phyloP scores from a whole-genome alignment of 2,113 vertebrate species.

The Andinoacara biseriatus region DNA sequence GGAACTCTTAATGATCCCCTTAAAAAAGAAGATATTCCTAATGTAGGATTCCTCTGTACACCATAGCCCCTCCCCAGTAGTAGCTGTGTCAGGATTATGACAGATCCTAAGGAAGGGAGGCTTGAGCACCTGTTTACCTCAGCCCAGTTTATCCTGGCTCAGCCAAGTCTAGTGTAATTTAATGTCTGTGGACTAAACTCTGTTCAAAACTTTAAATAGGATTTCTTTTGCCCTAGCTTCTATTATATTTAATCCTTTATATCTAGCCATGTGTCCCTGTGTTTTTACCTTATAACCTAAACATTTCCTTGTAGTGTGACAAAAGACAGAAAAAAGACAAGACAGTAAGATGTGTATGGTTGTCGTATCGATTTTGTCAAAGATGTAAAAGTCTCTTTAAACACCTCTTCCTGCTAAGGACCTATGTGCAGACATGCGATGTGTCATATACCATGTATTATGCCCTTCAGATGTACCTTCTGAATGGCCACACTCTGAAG shows the following conservation, averaged over 20 bases:
- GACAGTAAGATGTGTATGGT: background rate
- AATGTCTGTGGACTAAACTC: background rate
- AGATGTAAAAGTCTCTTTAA: background rate
- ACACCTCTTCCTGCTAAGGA: background rate
- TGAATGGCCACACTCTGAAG: background rate
- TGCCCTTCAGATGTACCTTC: accelerated
- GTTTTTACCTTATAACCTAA: background rate
- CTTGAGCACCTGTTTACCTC: background rate
- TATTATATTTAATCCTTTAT: background rate
- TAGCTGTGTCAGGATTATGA: background rate
- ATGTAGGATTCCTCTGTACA: background rate
- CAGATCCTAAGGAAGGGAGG: background rate
- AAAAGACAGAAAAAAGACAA: background rate
- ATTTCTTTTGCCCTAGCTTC: background rate
- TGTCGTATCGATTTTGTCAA: background rate
- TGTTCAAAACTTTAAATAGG: background rate
- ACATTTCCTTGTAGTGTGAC: background rate
- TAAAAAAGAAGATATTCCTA: background rate
- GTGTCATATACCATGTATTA: accelerated
- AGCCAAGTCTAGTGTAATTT: background rate
- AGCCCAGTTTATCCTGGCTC: accelerated
- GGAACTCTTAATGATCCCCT: background rate
- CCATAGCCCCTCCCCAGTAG: background rate
- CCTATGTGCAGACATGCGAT: accelerated
- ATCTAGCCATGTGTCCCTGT: too few relatives aligned